phyloP scores from a whole-genome alignment of 2,113 vertebrate species.

The Camelus dromedarius region DNA sequence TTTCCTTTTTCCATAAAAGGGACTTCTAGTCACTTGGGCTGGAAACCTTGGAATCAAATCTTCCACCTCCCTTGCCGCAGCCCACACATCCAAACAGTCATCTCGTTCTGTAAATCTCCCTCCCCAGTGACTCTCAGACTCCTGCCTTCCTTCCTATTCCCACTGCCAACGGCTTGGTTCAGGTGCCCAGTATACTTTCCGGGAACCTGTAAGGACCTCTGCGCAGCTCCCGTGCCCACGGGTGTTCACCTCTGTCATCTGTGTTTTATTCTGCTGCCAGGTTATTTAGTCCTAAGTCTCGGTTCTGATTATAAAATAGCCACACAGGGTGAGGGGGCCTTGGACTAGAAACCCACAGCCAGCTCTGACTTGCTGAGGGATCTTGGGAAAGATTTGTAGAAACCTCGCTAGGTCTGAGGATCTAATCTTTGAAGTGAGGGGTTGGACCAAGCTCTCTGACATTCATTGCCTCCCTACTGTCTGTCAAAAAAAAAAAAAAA shows the following conservation, averaged over 20 bases:
- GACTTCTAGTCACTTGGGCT: background rate
- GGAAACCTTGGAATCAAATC: constrained; percentile 21
- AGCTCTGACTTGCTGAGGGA: background rate
- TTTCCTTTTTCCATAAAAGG: constrained; percentile 75
- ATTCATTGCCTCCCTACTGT: background rate
- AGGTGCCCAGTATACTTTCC: constrained; percentile 30
- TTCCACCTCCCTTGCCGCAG: background rate
- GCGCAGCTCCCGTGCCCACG: background rate
- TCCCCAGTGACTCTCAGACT: constrained; percentile 11
- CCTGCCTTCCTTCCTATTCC: background rate
- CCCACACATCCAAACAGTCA: constrained; percentile 57
- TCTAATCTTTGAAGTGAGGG: background rate
- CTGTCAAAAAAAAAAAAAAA: background rate
- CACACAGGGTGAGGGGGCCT: background rate
- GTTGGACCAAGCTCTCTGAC: background rate
- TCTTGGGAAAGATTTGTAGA: background rate
- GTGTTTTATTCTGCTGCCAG: constrained; percentile 22
- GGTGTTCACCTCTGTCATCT: background rate
- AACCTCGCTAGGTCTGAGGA: background rate
- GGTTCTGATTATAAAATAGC: constrained; percentile 19
- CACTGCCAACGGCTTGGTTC: constrained; percentile 17
- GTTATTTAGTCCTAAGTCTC: background rate
- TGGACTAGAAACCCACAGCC: no score
- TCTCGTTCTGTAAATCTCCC: constrained; percentile 41
- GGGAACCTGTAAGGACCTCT: background rate